A percentile compares a stretch with the other conserved stretches of the same genome.
These are phyloP conservation scores for Heliothis subflexa DNA, from an alignment of 1,140 invertebrate genomes.

Conservation along the genomic window DNA sequence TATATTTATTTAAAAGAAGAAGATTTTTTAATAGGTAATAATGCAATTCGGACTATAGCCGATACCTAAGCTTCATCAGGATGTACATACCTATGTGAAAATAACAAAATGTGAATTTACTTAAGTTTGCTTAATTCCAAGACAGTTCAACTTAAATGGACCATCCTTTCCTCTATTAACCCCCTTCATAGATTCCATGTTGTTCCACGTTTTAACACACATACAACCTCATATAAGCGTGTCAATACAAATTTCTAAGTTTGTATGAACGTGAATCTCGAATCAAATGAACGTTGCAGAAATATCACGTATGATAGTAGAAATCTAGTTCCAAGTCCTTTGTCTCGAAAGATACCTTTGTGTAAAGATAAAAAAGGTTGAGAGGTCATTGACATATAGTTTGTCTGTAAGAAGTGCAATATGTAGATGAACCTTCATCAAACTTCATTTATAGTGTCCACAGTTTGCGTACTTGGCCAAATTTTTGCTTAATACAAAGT, in stretches of 20 bases:
- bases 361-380: background rate
- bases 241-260: slow-evolving; percentile 2
- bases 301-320: background rate
- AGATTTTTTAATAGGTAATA: too few relatives aligned
- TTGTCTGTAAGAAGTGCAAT: background rate
- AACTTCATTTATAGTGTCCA: background rate
- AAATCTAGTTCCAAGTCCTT: background rate
- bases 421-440: background rate
- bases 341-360: slow-evolving; percentile 10
- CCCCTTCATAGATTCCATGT: too few relatives aligned
- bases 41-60: too few relatives aligned
- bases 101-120: too few relatives aligned
- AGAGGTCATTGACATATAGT: background rate
- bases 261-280: background rate
- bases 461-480: background rate
- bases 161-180: too few relatives aligned
- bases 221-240: background rate
- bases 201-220: background rate
- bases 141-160: too few relatives aligned
- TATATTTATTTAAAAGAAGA: too few relatives aligned
- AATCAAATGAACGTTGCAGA: slow-evolving; percentile 3
- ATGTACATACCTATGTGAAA: too few relatives aligned
- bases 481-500: too few relatives aligned
- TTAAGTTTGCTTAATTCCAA: too few relatives aligned
- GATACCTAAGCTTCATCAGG: too few relatives aligned